These are phyloP conservation scores for Entomobrya multifasciata DNA, from an alignment of 2,888 invertebrate species.

Conservation along the genomic window DNA sequence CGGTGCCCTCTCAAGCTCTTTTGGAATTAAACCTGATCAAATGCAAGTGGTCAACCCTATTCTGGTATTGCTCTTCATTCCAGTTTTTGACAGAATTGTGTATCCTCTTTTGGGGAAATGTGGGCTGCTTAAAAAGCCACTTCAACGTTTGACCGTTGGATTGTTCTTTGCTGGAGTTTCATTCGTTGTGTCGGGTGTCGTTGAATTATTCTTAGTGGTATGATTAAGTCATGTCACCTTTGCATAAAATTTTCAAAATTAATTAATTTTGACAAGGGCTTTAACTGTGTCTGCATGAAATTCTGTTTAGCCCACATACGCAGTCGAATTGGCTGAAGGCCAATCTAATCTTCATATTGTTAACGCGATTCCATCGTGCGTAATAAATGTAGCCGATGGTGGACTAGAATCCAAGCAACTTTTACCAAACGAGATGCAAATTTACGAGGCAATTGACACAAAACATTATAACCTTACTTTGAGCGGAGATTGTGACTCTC, in stretches of 20 bases:
- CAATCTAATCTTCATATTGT: slow-evolving; percentile 84
- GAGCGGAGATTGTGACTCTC: background rate
- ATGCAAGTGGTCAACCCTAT: slow-evolving; percentile 81
- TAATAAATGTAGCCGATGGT: slow-evolving; percentile 3
- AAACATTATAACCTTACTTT: background rate
- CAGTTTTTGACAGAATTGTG: slow-evolving; percentile 81
- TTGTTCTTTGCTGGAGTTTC: slow-evolving; percentile 82
- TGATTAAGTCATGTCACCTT: slow-evolving; percentile 73
- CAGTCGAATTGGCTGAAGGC: slow-evolving; percentile 71
- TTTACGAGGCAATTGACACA: slow-evolving; percentile 64
- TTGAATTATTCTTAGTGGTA: slow-evolving; percentile 82
- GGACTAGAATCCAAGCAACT: background rate
- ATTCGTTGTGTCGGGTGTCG: slow-evolving; percentile 83
- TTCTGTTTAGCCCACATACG: slow-evolving; percentile 78
- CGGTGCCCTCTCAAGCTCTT: slow-evolving; percentile 78
- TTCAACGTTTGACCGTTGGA: slow-evolving; percentile 83
- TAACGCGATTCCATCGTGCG: slow-evolving; percentile 82
- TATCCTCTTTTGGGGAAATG: slow-evolving; percentile 80
- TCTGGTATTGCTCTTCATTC: slow-evolving; percentile 82
- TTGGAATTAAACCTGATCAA: slow-evolving; percentile 81
- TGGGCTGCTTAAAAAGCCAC: slow-evolving; percentile 81
- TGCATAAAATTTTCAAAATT: too few relatives aligned
- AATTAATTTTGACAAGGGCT: too few relatives aligned
- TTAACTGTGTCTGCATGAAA: too few relatives aligned
- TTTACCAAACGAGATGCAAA: slow-evolving; percentile 42